Evolutionary conservation across 2,113 vertebrate species (phyloP), one percentile per base, ranked within the genome.

Genomic region (Oreocharis arfaki): DNA sequence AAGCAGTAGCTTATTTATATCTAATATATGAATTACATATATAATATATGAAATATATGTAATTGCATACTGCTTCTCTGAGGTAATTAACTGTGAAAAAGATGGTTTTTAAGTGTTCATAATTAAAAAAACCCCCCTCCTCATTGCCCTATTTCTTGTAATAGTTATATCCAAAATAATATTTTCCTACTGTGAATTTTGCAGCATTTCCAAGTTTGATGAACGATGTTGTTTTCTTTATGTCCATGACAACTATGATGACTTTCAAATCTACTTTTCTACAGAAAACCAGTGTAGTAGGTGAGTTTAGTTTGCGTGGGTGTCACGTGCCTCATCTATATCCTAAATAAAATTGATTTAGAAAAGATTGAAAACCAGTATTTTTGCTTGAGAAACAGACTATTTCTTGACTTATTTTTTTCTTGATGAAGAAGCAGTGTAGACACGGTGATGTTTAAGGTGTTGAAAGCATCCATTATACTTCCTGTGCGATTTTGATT

Each of bases 211-310:
- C 90, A 99, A 99, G 96, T 99, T 99, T 86, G 99, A 99, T 65
- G 99, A 99, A 95, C 98, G 98, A 14, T 99, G 99, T 96, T 99
- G 99, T 96, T 99, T 99, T 98, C 98, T 99, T 55, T 99, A 99
- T 65, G 98, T 99, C 85, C 98, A 99, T 59, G 98, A 99, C 95
- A 99, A 99, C 97, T 99, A 98, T 1, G 99, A 99, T 20, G 99
- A 99, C 97, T 99, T 99, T 98, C 99, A 99, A 97, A 99, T 99
- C 96, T 99, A 98, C 97, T 99, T 99, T 97, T 99, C 99, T 91
- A 99, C 98, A 3, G 98, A 99, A 98, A 98, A 98, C 50, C 99
- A 99, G 13, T 99, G 99, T 70, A 98, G 96, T 93, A 99, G 99
- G 99, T 99, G 89, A 98, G 98, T 91, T 83, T 52, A 76, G 24